These are phyloP conservation scores for Chymomyza caudatula DNA, from an alignment of 2,888 invertebrate genomes.

Conservation along the genomic window DNA sequence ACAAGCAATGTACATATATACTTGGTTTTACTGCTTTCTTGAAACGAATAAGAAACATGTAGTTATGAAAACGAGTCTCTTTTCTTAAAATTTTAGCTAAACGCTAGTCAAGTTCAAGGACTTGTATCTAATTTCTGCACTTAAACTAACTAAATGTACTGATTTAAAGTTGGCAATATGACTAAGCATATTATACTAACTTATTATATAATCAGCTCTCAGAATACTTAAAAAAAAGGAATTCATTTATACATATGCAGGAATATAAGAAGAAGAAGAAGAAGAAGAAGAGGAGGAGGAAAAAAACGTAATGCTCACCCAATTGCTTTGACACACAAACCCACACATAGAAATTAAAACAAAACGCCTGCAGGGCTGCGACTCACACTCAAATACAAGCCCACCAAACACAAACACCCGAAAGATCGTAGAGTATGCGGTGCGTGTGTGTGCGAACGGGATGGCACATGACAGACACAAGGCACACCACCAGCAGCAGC, in stretches of 20 bases:
- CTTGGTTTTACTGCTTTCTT: no score
- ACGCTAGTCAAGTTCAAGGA: no score
- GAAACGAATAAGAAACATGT: no score
- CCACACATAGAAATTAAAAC: constrained; percentile 68
- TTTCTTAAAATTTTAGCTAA: no score
- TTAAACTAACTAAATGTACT: no score
- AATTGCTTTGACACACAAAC: constrained; percentile 70
- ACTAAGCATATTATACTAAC: neutral
- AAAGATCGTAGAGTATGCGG: neutral
- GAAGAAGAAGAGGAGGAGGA: neutral
- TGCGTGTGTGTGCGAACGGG: constrained; percentile 31
- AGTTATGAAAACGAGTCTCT: no score
- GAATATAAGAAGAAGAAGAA: neutral
- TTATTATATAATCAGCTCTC: neutral
- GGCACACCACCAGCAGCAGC: constrained; percentile 32
- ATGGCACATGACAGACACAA: constrained; percentile 27
- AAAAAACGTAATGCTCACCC: constrained; percentile 45
- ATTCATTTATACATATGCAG: neutral
- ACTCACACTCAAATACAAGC: neutral
- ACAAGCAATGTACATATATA: no score
- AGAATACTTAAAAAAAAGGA: neutral
- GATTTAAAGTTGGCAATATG: neutral
- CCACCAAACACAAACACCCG: neutral
- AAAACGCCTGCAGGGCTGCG: constrained; percentile 57
- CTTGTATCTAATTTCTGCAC: no score